phyloP scores from a whole-genome alignment of 2,888 invertebrate genomes.

The Cheilosia impressa region DNA sequence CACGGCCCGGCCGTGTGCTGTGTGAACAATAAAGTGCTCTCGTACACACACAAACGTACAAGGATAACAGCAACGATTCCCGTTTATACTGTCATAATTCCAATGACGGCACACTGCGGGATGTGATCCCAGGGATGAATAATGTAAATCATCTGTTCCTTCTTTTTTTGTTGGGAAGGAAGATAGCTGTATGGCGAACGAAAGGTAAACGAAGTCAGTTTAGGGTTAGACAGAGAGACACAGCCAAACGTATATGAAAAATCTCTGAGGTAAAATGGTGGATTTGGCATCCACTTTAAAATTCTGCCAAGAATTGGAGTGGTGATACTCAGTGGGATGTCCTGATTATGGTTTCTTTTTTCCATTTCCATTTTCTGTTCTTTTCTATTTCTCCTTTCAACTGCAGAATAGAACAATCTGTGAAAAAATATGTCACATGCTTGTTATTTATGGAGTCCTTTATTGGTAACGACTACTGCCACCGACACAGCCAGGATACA shows the following conservation, averaged over 20 bases:
- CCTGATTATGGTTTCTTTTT: slow-evolving; percentile 61
- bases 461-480: slow-evolving; percentile 71
- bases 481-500: slow-evolving; percentile 9
- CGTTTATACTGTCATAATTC: slow-evolving; percentile 71
- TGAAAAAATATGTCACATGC: slow-evolving; percentile 76
- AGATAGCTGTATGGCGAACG: not conserved
- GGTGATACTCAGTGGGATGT: slow-evolving; percentile 63
- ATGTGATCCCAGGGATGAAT: slow-evolving; percentile 71
- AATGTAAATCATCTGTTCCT: slow-evolving; percentile 58
- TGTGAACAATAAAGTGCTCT: slow-evolving; percentile 4
- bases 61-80: slow-evolving; percentile 63
- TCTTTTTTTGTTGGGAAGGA: not conserved
- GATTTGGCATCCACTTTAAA: slow-evolving; percentile 50
- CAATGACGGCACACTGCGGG: slow-evolving; percentile 63
- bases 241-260: slow-evolving; percentile 14
- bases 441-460: slow-evolving; percentile 77
- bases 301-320: slow-evolving; percentile 23
- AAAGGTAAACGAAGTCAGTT: slow-evolving; percentile 67
- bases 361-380: slow-evolving; percentile 16
- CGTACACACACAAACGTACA: slow-evolving; percentile 1
- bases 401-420: slow-evolving; percentile 53
- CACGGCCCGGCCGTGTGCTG: slow-evolving; percentile 14
- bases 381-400: slow-evolving; percentile 34
- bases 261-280: slow-evolving; percentile 34
- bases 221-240: slow-evolving; percentile 49